A percentile compares a stretch with the other conserved stretches of the same genome.
Conservation (phyloP, 2,113 vertebrate genomes). For the Oenanthe oenanthe region DNA sequence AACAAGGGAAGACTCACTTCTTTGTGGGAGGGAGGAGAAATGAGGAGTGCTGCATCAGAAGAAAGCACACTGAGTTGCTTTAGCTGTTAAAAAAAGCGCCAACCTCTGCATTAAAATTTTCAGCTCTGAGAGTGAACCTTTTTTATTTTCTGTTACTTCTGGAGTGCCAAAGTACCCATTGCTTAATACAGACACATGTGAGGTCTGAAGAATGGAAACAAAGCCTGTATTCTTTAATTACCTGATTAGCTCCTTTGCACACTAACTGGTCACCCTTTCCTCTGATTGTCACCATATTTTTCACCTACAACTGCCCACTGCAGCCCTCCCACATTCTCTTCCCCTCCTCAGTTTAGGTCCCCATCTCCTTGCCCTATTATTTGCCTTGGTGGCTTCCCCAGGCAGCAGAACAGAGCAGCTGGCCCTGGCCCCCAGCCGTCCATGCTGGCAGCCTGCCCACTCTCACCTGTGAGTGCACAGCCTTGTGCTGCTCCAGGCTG, state of each 20-base stretch:
- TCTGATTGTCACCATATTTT: not conserved
- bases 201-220: not conserved
- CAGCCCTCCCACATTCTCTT: not conserved
- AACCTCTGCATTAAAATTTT: not conserved
- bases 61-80: not conserved
- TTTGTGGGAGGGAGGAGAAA: slow-evolving; percentile 2
- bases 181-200: not conserved
- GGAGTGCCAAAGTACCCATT: not conserved
- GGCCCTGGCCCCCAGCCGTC: not conserved
- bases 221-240: not conserved
- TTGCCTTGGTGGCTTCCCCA: not conserved
- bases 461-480: slow-evolving; percentile 94
- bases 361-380: not conserved
- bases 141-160: not conserved
- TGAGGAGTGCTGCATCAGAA: not conserved
- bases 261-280: not conserved
- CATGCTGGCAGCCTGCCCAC: not conserved
- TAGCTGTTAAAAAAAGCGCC: not conserved
- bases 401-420: not conserved
- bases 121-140: not conserved
- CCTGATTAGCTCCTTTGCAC: not conserved
- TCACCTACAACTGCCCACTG: not conserved
- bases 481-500: slow-evolving; percentile 97
- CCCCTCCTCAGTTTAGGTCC: not conserved
- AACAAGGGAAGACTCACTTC: slow-evolving; percentile 6